Conservation (phyloP, 1,140 invertebrate genomes). For the Colletes latitarsis region DNA sequence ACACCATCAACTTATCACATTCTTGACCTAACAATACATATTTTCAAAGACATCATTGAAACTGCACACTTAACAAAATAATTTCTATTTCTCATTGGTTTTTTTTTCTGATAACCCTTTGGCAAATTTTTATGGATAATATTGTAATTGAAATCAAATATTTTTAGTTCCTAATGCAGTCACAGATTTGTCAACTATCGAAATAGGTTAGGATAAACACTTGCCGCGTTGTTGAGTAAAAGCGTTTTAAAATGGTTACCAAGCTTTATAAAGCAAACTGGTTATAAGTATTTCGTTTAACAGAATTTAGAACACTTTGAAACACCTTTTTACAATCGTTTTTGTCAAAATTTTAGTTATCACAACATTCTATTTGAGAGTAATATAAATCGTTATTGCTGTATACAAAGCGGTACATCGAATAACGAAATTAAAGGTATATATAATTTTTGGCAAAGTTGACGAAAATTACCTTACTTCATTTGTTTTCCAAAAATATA, state of each 20-base stretch:
- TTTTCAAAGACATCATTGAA: background rate
- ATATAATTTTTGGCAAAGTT: background rate
- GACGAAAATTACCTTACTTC: conserved; percentile 20
- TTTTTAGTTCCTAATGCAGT: background rate
- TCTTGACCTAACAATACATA: conserved; percentile 6
- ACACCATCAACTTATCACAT: background rate
- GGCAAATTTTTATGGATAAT: background rate
- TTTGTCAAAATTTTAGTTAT: conserved; percentile 3
- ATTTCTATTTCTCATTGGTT: background rate
- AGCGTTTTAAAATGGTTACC: background rate
- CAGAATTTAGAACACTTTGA: background rate
- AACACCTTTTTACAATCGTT: conserved; percentile 7
- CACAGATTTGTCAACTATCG: conserved; percentile 27
- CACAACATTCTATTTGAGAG: conserved; percentile 26
- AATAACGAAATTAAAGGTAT: background rate
- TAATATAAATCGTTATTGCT: conserved; percentile 1
- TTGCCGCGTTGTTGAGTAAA: conserved; percentile 18
- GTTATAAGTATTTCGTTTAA: background rate
- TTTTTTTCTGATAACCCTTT: background rate
- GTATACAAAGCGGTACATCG: background rate
- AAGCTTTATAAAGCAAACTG: background rate
- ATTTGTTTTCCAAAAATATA: conserved; percentile 33
- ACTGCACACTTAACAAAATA: background rate
- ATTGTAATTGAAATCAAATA: background rate
- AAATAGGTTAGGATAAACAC: conserved; percentile 44